Conservation (phyloP, 2,797 vertebrate species). For the Bufotes viridis region DNA sequence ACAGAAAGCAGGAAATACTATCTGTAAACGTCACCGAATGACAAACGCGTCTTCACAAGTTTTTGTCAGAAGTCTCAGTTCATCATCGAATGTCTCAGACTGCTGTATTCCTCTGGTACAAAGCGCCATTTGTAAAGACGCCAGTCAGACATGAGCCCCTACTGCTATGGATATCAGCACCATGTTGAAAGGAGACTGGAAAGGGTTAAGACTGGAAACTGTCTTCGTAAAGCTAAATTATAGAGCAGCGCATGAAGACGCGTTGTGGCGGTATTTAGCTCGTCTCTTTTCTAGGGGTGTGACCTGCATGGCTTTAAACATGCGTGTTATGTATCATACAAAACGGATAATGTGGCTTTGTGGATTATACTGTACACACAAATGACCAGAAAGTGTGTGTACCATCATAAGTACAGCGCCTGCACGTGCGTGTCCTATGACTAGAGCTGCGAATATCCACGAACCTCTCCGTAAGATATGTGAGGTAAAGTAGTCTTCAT, state of each 20-base stretch:
- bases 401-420: not conserved
- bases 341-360: not conserved
- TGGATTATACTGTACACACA: not conserved
- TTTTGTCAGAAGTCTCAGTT: not conserved
- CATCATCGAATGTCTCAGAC: not conserved
- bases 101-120: not conserved
- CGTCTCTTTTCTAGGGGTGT: not conserved
- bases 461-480: not conserved
- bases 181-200: not conserved
- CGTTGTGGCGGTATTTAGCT: not conserved
- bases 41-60: not conserved
- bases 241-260: slow-evolving; percentile 11
- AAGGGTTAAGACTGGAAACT: slow-evolving; percentile 2
- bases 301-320: not conserved
- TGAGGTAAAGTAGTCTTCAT: not conserved
- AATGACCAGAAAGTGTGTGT: not conserved
- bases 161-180: not conserved
- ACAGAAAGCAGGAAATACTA: not conserved
- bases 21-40: not conserved
- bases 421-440: not conserved
- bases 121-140: not conserved
- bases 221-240: slow-evolving; percentile 35
- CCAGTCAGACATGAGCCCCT: no score
- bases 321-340: not conserved
- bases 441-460: not conserved